Percentiles rank a stretch among this genome's conserved stretches.
Evolutionary conservation across 2,888 invertebrate genomes (phyloP).

Genomic region (Linnaemya vulpina): DNA sequence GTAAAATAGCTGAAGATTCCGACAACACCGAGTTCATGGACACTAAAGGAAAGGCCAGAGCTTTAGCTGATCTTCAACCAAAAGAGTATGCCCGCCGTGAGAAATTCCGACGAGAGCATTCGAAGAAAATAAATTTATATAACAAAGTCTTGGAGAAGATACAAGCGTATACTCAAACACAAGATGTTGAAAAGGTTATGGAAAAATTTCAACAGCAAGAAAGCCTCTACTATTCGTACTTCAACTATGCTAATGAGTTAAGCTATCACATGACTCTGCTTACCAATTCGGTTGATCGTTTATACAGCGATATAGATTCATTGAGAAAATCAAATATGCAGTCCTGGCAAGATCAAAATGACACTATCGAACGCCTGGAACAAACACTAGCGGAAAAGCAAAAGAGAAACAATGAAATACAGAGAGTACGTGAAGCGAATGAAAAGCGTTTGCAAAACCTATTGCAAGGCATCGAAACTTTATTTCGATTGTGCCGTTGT

Average conservation of each 20-base stretch:
- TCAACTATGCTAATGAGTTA: slow-evolving; percentile 82
- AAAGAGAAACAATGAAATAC: slow-evolving; percentile 73
- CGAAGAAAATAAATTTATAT: slow-evolving; percentile 79
- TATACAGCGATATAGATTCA: slow-evolving; percentile 78
- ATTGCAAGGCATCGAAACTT: slow-evolving; percentile 77
- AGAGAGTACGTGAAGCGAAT: slow-evolving; percentile 73
- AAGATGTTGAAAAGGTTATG: slow-evolving; percentile 78
- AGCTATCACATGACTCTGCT: slow-evolving; percentile 81
- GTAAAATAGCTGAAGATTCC: slow-evolving; percentile 79
- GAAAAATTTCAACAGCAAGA: slow-evolving; percentile 82
- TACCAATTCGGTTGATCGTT: slow-evolving; percentile 78
- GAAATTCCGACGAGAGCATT: slow-evolving; percentile 78
- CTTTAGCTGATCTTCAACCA: slow-evolving; percentile 78
- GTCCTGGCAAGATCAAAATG: slow-evolving; percentile 76
- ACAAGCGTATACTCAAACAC: slow-evolving; percentile 78
- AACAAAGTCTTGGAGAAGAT: slow-evolving; percentile 79
- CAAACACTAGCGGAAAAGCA: slow-evolving; percentile 75
- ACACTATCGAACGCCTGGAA: slow-evolving; percentile 76
- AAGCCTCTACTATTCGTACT: slow-evolving; percentile 82
- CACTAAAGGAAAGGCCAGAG: slow-evolving; percentile 77
- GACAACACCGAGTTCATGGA: slow-evolving; percentile 78
- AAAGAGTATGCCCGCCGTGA: slow-evolving; percentile 81
- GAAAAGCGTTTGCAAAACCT: slow-evolving; percentile 76
- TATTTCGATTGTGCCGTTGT: slow-evolving; percentile 83
- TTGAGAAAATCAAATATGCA: slow-evolving; percentile 76